phyloP scores from a whole-genome alignment of 2,888 invertebrate genomes.

The Harmothoe impar region DNA sequence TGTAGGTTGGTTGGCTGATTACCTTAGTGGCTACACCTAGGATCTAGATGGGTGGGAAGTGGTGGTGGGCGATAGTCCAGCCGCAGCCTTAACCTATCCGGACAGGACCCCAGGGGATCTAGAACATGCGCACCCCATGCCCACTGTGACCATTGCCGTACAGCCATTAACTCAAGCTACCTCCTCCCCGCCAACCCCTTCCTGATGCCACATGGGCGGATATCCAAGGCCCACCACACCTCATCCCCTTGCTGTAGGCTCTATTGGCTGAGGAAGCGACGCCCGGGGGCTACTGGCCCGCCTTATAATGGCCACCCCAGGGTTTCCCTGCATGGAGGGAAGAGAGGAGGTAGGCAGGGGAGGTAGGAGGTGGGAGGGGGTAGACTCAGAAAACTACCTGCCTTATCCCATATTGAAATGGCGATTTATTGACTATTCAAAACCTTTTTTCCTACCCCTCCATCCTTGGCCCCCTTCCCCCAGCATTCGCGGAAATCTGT shows the following conservation, averaged over 20 bases:
- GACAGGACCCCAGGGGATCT: background rate
- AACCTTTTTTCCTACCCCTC: background rate
- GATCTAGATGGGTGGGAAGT: too few species aligned
- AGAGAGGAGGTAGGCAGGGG: background rate
- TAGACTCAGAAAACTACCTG: background rate
- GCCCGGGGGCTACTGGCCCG: background rate
- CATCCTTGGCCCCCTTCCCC: too few species aligned
- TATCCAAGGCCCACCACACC: slow-evolving; percentile 6
- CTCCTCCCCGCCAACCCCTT: too few species aligned
- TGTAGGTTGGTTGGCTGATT: too few species aligned
- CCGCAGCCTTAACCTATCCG: background rate
- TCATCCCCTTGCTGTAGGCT: background rate
- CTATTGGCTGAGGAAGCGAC: background rate
- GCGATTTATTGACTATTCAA: background rate
- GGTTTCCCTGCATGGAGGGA: background rate
- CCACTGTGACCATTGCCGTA: background rate
- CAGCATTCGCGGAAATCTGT: background rate
- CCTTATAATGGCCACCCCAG: background rate
- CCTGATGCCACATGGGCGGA: background rate
- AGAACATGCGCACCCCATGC: slow-evolving; percentile 9
- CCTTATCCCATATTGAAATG: slow-evolving; percentile 40
- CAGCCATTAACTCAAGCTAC: slow-evolving; percentile 22
- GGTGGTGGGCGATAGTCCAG: background rate
- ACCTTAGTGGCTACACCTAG: too few species aligned
- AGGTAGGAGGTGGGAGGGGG: background rate